Evolutionary conservation across 2,888 invertebrate species (phyloP).

Genomic region (Pteria penguin): DNA sequence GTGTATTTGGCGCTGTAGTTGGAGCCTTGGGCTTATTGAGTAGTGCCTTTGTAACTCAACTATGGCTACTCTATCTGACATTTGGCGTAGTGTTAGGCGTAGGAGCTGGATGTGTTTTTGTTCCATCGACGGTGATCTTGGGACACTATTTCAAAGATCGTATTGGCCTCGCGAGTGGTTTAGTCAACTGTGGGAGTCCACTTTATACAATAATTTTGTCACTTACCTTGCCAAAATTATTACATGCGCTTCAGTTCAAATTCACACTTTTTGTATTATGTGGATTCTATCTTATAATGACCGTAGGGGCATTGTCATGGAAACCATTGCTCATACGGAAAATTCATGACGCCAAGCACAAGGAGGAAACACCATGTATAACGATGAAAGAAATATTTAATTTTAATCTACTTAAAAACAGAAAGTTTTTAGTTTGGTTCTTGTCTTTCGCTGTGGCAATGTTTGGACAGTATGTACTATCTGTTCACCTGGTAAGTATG

Average conservation of each 20-base stretch:
- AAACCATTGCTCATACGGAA: too few relatives aligned
- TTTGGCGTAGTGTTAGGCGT: constrained; percentile 94
- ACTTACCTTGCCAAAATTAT: constrained; percentile 65
- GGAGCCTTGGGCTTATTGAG: constrained; percentile 89
- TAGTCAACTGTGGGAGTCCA: constrained; percentile 94
- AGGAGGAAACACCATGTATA: too few relatives aligned
- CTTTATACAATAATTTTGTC: constrained; percentile 87
- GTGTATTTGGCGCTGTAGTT: constrained; percentile 89
- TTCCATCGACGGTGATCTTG: constrained; percentile 95
- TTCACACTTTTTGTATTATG: constrained; percentile 75
- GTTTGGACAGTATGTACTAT: too few relatives aligned
- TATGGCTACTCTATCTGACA: constrained; percentile 89
- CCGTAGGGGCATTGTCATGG: too few relatives aligned
- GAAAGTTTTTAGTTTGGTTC: too few relatives aligned
- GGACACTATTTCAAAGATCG: too few relatives aligned
- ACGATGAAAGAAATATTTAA: too few relatives aligned
- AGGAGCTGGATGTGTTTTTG: constrained; percentile 93
- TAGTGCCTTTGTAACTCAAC: constrained; percentile 88
- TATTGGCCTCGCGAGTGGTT: constrained; percentile 94
- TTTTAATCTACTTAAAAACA: too few relatives aligned
- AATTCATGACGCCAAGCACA: too few relatives aligned
- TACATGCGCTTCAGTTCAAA: constrained; percentile 69
- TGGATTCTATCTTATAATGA: too few relatives aligned
- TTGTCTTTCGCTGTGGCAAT: too few relatives aligned
- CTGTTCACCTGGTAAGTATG: too few relatives aligned